Percentiles rank a stretch among this genome's conserved stretches.
Conservation (phyloP, 2,888 invertebrate species). For the Tuta absoluta region DNA sequence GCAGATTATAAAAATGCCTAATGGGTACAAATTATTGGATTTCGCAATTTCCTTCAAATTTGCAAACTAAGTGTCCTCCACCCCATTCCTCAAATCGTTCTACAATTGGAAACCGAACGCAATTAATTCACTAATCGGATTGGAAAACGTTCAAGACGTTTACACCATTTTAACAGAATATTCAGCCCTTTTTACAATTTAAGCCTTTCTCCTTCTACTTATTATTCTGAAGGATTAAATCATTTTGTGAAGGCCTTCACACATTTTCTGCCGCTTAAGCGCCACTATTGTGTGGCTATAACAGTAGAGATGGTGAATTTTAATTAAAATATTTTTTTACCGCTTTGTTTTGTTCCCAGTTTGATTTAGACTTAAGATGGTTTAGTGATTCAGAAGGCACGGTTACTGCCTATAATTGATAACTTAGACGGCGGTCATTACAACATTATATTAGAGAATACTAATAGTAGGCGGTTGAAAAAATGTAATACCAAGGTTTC, state of each 20-base stretch:
- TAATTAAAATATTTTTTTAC: too few relatives aligned
- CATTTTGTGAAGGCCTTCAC: not conserved
- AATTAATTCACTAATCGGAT: conserved; percentile 14
- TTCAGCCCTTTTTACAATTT: conserved; percentile 1
- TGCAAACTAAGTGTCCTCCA: not conserved
- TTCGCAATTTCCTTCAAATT: conserved; percentile 1
- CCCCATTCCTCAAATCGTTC: conserved; percentile 6
- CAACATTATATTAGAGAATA: too few relatives aligned
- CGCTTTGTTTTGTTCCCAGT: too few relatives aligned
- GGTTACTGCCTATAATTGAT: too few relatives aligned
- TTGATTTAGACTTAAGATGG: too few relatives aligned
- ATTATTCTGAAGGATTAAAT: not conserved
- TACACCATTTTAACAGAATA: conserved; percentile 1
- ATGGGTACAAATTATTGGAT: not conserved
- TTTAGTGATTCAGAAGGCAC: too few relatives aligned
- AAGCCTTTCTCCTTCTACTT: conserved; percentile 2
- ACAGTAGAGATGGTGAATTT: too few relatives aligned
- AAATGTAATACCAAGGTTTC: too few relatives aligned
- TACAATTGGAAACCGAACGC: conserved; percentile 13
- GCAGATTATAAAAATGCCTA: not conserved
- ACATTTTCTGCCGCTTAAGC: not conserved
- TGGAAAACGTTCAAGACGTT: conserved; percentile 12
- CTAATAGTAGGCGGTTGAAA: too few relatives aligned
- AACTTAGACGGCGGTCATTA: too few relatives aligned
- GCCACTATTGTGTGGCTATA: too few relatives aligned